These are phyloP conservation scores for Microplitis manilae DNA, from an alignment of 2,888 invertebrate genomes.

Conservation along the genomic window DNA sequence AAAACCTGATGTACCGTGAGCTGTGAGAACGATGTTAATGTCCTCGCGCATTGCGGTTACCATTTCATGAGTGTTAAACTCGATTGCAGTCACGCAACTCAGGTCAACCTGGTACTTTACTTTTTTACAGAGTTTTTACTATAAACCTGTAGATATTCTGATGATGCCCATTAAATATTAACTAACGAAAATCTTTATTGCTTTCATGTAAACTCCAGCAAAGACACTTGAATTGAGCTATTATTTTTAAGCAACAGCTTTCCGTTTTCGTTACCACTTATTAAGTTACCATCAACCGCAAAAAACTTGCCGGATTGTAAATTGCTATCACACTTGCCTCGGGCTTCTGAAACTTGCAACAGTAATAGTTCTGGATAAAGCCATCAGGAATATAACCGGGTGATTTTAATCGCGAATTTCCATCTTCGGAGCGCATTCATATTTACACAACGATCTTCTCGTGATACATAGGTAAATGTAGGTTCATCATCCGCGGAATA, in stretches of 20 bases:
- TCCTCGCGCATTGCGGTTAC: slow-evolving; percentile 24
- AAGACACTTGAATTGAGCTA: too few relatives aligned
- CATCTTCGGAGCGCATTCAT: not conserved
- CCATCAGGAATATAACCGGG: not conserved
- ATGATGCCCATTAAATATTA: not conserved
- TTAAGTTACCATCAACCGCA: too few relatives aligned
- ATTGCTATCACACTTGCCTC: too few relatives aligned
- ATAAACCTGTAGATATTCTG: not conserved
- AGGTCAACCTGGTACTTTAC: not conserved
- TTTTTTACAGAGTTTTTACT: not conserved
- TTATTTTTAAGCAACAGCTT: too few relatives aligned
- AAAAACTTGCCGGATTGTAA: too few relatives aligned
- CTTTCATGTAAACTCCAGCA: too few relatives aligned
- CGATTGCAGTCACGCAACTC: slow-evolving; percentile 23
- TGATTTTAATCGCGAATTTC: not conserved
- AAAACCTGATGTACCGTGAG: not conserved
- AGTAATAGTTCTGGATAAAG: not conserved
- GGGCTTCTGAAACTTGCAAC: too few relatives aligned
- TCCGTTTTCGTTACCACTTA: too few relatives aligned
- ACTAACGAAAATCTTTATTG: too few relatives aligned
- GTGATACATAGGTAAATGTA: not conserved
- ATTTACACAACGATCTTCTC: not conserved
- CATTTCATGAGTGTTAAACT: slow-evolving; percentile 32
- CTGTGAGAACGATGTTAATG: slow-evolving; percentile 7
- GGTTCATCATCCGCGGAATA: not conserved